These are phyloP conservation scores for Epinephelus malabaricus DNA, from an alignment of 2,797 vertebrate species.

Conservation along the genomic window DNA sequence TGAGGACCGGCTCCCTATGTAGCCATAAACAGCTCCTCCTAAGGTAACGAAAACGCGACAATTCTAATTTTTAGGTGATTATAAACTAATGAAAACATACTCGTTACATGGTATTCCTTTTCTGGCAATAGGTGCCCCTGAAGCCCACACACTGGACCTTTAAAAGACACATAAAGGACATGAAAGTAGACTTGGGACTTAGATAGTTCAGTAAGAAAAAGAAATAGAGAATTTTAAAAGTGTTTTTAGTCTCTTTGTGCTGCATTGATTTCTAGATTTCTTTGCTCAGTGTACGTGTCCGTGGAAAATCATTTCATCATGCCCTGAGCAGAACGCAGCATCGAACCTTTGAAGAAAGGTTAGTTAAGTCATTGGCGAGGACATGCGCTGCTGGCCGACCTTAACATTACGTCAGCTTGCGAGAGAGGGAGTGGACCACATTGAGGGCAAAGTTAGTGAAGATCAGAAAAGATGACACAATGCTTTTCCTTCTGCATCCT, in stretches of 20 bases:
- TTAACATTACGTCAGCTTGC: slow-evolving; percentile 37
- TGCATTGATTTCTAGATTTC: too few species aligned
- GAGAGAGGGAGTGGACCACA: slow-evolving; percentile 26
- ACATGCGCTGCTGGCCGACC: background rate
- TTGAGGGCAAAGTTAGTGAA: slow-evolving; percentile 12
- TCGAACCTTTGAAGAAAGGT: slow-evolving; percentile 21
- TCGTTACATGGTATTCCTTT: too few species aligned
- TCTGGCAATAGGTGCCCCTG: too few species aligned
- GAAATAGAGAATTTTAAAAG: background rate
- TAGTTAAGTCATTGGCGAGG: slow-evolving; percentile 18
- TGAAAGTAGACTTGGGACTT: background rate
- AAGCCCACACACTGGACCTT: too few species aligned
- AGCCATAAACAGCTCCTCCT: too few species aligned
- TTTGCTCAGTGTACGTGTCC: background rate
- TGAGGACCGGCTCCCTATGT: too few species aligned
- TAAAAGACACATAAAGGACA: background rate
- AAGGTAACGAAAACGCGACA: too few species aligned
- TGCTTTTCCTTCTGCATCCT: slow-evolving; percentile 1
- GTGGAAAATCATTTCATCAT: background rate
- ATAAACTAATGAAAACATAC: too few species aligned
- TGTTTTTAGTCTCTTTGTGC: background rate
- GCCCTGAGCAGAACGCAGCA: background rate
- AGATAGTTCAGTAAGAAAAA: background rate
- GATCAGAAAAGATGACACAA: slow-evolving; percentile 13
- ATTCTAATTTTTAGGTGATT: too few species aligned